Evolutionary conservation across 2,113 vertebrate species (phyloP).

Genomic region (Hymenochirus boettgeri): DNA sequence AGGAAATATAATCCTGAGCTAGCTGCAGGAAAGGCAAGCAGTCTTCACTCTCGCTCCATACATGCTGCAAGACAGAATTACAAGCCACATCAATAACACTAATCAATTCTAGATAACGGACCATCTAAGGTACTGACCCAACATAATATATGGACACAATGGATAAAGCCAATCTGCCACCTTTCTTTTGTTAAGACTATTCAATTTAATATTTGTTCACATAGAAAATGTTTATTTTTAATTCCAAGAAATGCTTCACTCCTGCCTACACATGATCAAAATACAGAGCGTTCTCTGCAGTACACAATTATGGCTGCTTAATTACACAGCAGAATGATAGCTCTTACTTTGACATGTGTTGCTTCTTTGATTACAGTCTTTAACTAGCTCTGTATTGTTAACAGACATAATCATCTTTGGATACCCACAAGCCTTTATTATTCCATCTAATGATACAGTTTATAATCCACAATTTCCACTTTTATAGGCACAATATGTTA

Average conservation of each 20-base stretch:
- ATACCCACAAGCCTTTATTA: slow-evolving; percentile 21
- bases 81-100: not conserved
- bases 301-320: slow-evolving; percentile 16
- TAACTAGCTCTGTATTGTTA: slow-evolving; percentile 5
- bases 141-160: no score
- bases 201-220: not conserved
- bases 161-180: not conserved
- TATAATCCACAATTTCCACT: not conserved
- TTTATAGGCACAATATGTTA: no score
- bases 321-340: slow-evolving; percentile 10
- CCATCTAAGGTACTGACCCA: no score
- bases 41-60: slow-evolving; percentile 98
- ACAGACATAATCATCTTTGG: slow-evolving; percentile 29
- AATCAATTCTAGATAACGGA: no score
- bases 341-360: slow-evolving; percentile 17
- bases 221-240: slow-evolving; percentile 20
- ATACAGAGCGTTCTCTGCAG: slow-evolving; percentile 19
- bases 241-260: slow-evolving; percentile 4
- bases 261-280: slow-evolving; percentile 21
- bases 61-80: slow-evolving; percentile 69
- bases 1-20: slow-evolving; percentile 97
- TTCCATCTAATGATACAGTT: slow-evolving; percentile 13
- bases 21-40: slow-evolving; percentile 95
- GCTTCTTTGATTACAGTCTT: slow-evolving; percentile 26
- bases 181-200: not conserved